phyloP scores from a whole-genome alignment of 2,797 vertebrate genomes.

The Pseudochirops cupreus region DNA sequence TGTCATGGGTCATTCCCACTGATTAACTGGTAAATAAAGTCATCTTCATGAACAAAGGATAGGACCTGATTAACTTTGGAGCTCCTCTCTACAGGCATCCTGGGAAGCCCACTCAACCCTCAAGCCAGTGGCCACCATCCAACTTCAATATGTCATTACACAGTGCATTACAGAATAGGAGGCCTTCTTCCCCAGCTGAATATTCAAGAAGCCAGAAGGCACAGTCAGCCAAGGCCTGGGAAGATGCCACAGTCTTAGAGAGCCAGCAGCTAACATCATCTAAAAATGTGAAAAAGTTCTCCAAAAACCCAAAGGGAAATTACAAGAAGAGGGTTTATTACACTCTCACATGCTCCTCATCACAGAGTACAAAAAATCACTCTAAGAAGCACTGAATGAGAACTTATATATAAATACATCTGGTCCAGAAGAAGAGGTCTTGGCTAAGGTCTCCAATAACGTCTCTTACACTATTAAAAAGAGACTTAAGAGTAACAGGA shows the following conservation, averaged over 20 bases:
- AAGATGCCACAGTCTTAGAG: conserved; percentile 54
- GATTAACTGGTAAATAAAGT: conserved; percentile 11
- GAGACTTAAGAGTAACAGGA: background rate
- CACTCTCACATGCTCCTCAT: conserved; percentile 43
- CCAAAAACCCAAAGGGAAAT: conserved; percentile 64
- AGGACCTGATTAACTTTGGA: background rate
- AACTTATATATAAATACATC: background rate
- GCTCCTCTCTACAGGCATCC: background rate
- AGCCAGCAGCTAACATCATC: conserved; percentile 68
- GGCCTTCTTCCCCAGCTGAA: conserved; percentile 56
- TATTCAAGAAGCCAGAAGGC: conserved; percentile 57
- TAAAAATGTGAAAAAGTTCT: conserved; percentile 63
- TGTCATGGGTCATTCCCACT: background rate
- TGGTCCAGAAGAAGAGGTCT: background rate
- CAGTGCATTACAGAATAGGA: conserved; percentile 1
- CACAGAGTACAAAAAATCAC: conserved; percentile 39
- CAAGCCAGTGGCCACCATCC: conserved; percentile 18
- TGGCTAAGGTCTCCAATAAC: background rate
- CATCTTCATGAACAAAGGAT: background rate
- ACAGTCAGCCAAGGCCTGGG: conserved; percentile 74
- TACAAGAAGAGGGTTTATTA: conserved; percentile 50
- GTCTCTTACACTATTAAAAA: background rate
- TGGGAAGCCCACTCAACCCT: conserved; percentile 28
- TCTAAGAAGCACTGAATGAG: background rate
- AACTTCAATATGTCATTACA: conserved; percentile 45